Percentiles rank a stretch among this genome's conserved stretches.
Evolutionary conservation across 2,888 invertebrate genomes (phyloP).

Genomic region (Apodemia duryi): DNA sequence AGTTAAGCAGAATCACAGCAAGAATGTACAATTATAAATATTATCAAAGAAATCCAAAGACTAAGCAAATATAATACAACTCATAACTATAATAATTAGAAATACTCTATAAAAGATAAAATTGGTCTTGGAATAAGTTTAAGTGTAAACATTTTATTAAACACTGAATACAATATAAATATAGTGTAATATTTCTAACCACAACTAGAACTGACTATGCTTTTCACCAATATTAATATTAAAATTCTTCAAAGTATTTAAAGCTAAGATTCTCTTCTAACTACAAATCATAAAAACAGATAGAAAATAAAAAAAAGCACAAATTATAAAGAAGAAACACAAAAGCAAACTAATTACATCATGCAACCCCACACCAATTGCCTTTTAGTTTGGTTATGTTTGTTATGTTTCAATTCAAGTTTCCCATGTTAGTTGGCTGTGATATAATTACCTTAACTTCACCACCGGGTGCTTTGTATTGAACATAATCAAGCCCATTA

Average conservation of each 20-base stretch:
- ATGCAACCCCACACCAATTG: constrained; percentile 22
- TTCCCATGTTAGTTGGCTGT: constrained; percentile 8
- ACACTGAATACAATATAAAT: neutral
- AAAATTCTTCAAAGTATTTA: neutral
- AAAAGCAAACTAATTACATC: constrained; percentile 29
- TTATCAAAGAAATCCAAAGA: neutral
- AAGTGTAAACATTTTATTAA: neutral
- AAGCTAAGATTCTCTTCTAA: neutral
- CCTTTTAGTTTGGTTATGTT: constrained; percentile 15
- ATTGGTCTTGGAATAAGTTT: too few species aligned
- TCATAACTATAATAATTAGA: neutral
- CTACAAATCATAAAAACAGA: constrained; percentile 2
- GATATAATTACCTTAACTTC: constrained; percentile 87
- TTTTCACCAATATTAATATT: neutral
- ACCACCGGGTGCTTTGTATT: constrained; percentile 93
- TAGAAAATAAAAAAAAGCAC: constrained; percentile 10
- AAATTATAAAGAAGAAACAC: constrained; percentile 20
- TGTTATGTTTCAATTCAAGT: constrained; percentile 19
- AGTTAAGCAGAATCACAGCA: constrained; percentile 21
- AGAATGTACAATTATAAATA: neutral
- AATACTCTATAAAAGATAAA: neutral
- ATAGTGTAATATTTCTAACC: neutral
- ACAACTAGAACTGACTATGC: neutral
- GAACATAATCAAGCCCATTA: constrained; percentile 92
- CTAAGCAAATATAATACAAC: neutral